Evolutionary conservation across 2,888 invertebrate genomes (phyloP).

Genomic region (Carabus problematicus): DNA sequence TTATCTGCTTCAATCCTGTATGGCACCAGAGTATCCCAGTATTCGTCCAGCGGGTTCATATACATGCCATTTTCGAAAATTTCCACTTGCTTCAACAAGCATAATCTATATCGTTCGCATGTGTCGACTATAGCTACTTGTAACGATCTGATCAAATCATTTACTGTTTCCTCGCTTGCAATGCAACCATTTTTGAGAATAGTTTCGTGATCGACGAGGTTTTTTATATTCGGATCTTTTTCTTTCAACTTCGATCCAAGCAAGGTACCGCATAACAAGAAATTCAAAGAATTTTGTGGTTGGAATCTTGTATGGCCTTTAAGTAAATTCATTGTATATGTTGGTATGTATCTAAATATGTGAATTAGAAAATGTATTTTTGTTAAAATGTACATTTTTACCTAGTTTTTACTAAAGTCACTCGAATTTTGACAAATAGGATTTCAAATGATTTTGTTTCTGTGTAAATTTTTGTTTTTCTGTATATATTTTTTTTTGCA

Average conservation of each 20-base stretch:
- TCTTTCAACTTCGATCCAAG: background rate
- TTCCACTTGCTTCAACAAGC: slow-evolving; percentile 23
- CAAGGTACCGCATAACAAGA: background rate
- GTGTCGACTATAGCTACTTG: slow-evolving; percentile 21
- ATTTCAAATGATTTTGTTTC: background rate
- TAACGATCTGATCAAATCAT: slow-evolving; percentile 25
- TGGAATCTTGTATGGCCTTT: too few species aligned
- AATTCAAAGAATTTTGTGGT: background rate
- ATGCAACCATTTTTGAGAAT: slow-evolving; percentile 24
- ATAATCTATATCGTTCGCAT: slow-evolving; percentile 21
- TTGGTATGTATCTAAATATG: background rate
- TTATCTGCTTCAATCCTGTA: slow-evolving; percentile 25
- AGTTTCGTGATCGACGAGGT: background rate
- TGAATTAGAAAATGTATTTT: background rate
- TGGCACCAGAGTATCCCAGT: slow-evolving; percentile 26
- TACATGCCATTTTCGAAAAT: slow-evolving; percentile 16
- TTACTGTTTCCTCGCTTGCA: slow-evolving; percentile 29
- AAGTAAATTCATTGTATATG: background rate
- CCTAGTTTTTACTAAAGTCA: background rate
- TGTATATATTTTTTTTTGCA: background rate
- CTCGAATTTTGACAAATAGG: background rate
- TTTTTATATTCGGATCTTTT: background rate
- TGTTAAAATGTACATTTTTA: background rate
- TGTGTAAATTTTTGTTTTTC: background rate
- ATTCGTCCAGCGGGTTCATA: slow-evolving; percentile 15